A percentile compares a stretch with the other conserved stretches of the same genome.
Conservation (phyloP, 2,113 vertebrate species). For the Phainopepla nitens region DNA sequence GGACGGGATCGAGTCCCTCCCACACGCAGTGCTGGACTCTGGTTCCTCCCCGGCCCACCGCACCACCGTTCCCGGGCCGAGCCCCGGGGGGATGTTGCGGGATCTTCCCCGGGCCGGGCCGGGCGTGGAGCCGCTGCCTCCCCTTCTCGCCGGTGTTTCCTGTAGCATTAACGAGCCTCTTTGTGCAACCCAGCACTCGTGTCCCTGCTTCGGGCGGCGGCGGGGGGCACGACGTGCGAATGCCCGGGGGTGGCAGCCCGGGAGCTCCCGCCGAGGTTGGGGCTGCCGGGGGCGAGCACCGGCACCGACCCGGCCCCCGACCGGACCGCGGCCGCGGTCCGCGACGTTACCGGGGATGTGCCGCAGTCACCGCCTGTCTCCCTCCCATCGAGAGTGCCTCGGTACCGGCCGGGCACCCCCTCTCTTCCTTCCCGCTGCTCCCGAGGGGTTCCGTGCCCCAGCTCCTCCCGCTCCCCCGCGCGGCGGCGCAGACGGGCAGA, state of each 20-base stretch:
- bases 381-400: not conserved
- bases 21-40: not conserved
- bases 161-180: conserved; percentile 11
- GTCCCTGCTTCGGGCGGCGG: not conserved
- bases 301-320: not conserved
- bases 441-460: not conserved
- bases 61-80: not conserved
- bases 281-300: too few species aligned
- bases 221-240: not conserved
- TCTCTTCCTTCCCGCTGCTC: not conserved
- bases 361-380: not conserved
- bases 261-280: not conserved
- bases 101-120: not conserved
- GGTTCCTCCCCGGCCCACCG: not conserved
- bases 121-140: not conserved
- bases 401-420: too few species aligned
- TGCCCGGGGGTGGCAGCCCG: not conserved
- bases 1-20: not conserved
- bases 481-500: not conserved
- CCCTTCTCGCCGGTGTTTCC: not conserved
- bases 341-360: not conserved
- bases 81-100: not conserved
- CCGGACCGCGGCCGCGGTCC: not conserved
- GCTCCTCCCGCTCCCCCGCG: too few species aligned
- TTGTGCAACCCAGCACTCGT: not conserved